These are phyloP conservation scores for Torymus aiolomorphi DNA, from an alignment of 2,888 invertebrate genomes.

Conservation along the genomic window DNA sequence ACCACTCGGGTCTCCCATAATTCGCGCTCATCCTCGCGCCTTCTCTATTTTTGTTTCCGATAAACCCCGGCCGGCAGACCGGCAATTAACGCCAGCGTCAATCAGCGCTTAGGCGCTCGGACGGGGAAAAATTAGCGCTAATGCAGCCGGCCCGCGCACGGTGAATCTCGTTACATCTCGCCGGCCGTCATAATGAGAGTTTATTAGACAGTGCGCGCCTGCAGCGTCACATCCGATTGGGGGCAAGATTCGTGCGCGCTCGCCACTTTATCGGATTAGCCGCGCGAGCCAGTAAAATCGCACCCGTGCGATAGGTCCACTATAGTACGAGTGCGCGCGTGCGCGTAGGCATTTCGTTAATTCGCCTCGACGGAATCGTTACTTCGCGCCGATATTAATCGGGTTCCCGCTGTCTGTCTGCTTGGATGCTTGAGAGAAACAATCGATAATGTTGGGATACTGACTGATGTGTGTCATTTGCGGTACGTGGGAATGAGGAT, in stretches of 20 bases:
- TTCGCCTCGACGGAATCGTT: constrained; percentile 62
- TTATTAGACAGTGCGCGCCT: constrained; percentile 69
- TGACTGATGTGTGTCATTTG: constrained; percentile 7
- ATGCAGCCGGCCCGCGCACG: constrained; percentile 8
- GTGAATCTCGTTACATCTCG: constrained; percentile 20
- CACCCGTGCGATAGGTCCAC: neutral
- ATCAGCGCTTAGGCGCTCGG: constrained; percentile 24
- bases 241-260: constrained; percentile 66
- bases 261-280: constrained; percentile 71
- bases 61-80: neutral
- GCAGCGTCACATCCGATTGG: constrained; percentile 66
- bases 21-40: too few relatives aligned
- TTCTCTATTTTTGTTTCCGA: constrained; percentile 21
- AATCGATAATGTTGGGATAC: neutral
- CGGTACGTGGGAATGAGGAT: too few relatives aligned
- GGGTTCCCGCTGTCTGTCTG: neutral
- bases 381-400: constrained; percentile 62
- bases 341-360: constrained; percentile 64
- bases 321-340: neutral
- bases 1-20: too few relatives aligned
- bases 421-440: too few relatives aligned
- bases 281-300: constrained; percentile 63
- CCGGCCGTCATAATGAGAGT: constrained; percentile 58
- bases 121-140: constrained; percentile 49
- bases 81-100: constrained; percentile 43